phyloP scores from a whole-genome alignment of 2,113 vertebrate genomes.

The Ploceus nigricollis region DNA sequence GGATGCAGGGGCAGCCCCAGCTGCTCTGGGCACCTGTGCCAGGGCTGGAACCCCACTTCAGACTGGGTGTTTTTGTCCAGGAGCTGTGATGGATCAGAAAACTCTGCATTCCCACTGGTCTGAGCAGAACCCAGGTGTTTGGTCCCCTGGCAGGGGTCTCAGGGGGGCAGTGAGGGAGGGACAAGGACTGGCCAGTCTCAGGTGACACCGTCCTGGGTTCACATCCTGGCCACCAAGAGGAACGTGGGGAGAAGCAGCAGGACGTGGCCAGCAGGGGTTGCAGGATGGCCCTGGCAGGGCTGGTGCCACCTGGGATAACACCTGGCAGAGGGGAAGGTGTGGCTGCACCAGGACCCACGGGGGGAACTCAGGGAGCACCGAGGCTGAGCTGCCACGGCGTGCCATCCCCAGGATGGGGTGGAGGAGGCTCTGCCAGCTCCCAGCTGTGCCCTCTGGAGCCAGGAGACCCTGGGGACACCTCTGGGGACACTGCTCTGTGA shows the following conservation, averaged over 20 bases:
- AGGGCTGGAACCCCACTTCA: not conserved
- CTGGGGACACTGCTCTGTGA: not conserved
- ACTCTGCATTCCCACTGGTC: not conserved
- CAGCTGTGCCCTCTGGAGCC: not conserved
- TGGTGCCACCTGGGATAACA: accelerated
- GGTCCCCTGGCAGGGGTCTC: not conserved
- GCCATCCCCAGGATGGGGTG: accelerated
- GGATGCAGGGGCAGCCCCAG: not conserved
- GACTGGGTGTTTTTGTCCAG: accelerated
- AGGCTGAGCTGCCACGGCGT: not conserved
- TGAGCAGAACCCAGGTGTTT: not conserved
- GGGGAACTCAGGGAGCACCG: accelerated
- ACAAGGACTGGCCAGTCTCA: not conserved
- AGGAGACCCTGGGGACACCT: not conserved
- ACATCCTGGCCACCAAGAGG: not conserved
- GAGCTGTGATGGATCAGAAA: not conserved
- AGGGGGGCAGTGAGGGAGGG: not conserved
- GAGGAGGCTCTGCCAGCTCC: not conserved
- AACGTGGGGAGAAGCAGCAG: not conserved
- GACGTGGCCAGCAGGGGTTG: accelerated
- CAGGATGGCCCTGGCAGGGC: not conserved
- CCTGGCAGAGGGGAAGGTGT: accelerated
- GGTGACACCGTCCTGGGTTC: not conserved
- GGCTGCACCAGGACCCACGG: accelerated
- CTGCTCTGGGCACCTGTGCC: not conserved